Base-by-base conservation (phyloP, 2,113 vertebrate genomes). In the Amphiprion ocellaris region DNA sequence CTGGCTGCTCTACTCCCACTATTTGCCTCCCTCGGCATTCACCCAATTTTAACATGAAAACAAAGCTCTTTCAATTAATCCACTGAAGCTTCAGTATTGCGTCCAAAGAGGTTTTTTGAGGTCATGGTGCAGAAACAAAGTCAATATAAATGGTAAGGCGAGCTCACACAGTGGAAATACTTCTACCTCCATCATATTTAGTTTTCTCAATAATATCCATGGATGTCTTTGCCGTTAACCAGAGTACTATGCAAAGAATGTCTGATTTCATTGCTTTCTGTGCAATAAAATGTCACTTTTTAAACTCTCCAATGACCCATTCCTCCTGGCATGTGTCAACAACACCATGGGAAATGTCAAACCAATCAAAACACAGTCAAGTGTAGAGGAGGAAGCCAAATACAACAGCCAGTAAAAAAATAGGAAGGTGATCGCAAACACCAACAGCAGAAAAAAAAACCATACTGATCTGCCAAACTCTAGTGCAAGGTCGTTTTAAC, bases 41-140 rank as follows among this genome's bases (percentile, higher is more conserved):
- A 26, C 28, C 24, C 54, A 26, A 47, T 54, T 52, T 63, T 78
- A 77, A 74, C 60, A 69, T 33, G 28, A 60, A 75, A 85, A 83
- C 60, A 76, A 77, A 83, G 60, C 74, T 54, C 44, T 41, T 5
- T 12, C 67, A 84, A 77, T 80, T 50, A 84, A 79, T 86, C 78
- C 65, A 53, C 49, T 73, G 69, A 78, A 79, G 78, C 76, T 52
- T 61, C 69, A 59, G 73, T 54, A 28, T 37, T 67, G 26, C 60
- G 83, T 72, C 78, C 62, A 52, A 46, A 77, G 72, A 81, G 79
- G 70, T 86, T 52, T 70, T 73, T 69, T 79, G 52, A 68, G 77
- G 86, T 85, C 79, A 88, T 24, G 39, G 56, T 50, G 70, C 37
- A 54, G 53, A 65, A 73, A 53, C 67, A 83, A 70, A 78, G 63